Evolutionary conservation across 1,140 invertebrate genomes (phyloP), one percentile per base, ranked within the genome.

Genomic region (Halyomorpha halys): DNA sequence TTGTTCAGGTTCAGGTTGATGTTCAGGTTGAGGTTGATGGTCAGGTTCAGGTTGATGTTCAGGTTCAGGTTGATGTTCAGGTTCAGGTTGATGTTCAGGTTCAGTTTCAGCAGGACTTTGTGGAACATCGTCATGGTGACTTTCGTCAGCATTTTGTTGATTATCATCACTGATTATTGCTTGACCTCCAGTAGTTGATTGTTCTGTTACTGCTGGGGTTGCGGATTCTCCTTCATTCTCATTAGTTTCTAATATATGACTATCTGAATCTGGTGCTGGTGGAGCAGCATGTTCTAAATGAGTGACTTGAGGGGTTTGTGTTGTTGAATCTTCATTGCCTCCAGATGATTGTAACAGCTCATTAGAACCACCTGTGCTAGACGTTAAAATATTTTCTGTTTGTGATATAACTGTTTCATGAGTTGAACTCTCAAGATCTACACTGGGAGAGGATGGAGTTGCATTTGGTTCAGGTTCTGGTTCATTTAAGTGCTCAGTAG

Each of bases 171-270:
- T 30, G 4, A n/a, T 60, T 60, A 5, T 13, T 44, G 27, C 5
- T 1, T 44, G 2, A 6, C 8, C 59, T 16, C 23, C 18, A 9
- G 3, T 21, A 27, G 53, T 56, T 4, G 34, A 11, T 56, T 63
- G 23, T 45, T 25, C 15, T n/a, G n/a, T n/a, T n/a, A 8, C 65
- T 23, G 47, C 63, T 67, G 69, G 53, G 61, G 65, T 60, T 21
- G 56, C 49, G 59, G 67, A 45, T 59, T 69, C n/a, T 63, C 27
- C 67, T 5, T 54, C 44, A n/a, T 63, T 63, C 25, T 66, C 66
- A 30, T 59, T 62, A 23, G 63, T 64, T 65, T 67, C 69, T 45
- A 70, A 66, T 45, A 69, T 61, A 63, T 66, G 47, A 64, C 53
- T 56, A 19, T 61, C 53, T 45, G 27, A 47, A 51, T 67, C 62